phyloP scores from a whole-genome alignment of 2,888 invertebrate species.

The Tipula vernalis region DNA sequence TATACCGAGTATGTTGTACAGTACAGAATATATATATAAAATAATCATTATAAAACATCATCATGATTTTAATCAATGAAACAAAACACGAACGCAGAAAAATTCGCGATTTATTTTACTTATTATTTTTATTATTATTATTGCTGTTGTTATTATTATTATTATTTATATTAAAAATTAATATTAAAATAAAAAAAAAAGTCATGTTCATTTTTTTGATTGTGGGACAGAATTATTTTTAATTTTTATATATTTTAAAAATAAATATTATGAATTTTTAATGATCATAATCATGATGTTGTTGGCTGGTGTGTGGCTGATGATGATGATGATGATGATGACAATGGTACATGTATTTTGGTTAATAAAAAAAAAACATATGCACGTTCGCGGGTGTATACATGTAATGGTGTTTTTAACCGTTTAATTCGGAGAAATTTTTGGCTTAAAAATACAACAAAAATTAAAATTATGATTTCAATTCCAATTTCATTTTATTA shows the following conservation, averaged over 20 bases:
- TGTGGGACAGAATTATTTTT: not conserved
- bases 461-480: not conserved
- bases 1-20: not conserved
- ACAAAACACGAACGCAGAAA: conserved; percentile 4
- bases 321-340: not conserved
- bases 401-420: not conserved
- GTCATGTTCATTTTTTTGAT: not conserved
- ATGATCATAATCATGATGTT: not conserved
- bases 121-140: not conserved
- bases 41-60: not conserved
- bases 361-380: no score
- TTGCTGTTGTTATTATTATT: not conserved
- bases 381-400: not conserved
- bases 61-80: not conserved
- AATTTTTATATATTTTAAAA: not conserved
- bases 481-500: not conserved
- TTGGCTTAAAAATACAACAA: not conserved
- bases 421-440: not conserved
- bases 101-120: not conserved
- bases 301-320: not conserved
- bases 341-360: not conserved
- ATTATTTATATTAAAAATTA: not conserved
- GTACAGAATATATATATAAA: not conserved
- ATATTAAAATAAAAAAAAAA: not conserved
- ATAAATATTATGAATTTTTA: not conserved